Base-by-base conservation (phyloP, 2,797 vertebrate species). In the Buphagus erythrorhynchus region DNA sequence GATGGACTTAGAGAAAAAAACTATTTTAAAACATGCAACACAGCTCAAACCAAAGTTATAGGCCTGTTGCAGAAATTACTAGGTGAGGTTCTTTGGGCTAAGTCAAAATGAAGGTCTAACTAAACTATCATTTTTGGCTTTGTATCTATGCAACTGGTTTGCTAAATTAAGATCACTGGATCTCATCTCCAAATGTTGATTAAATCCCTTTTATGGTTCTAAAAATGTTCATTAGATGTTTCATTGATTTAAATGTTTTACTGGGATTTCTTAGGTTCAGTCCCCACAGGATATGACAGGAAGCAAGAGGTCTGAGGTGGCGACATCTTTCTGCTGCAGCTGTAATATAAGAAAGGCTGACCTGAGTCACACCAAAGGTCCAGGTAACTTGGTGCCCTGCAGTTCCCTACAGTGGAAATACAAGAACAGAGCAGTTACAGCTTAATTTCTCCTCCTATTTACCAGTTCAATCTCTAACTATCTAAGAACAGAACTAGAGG, bases 1-100 rank as follows among this genome's bases (percentile, higher is more conserved):
- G 85, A 83, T 73, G 82, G 91, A 78, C 59, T 69, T 73, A 54
- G 69, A 76, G 59, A 29, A 76, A 93, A 92, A 24, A 92, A 78
- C 66, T 95, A 91, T 95, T 96, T 92, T 95, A 88, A 91, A 95
- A 54, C 21, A 83, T 62, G 38, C 40, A 86, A 3, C 40, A 28
- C 25, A 78, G 76, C 52, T 83, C 59, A 97, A 91, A 91, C 89
- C 89, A 93, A 96, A 97, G 95, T 96, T 97, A 96, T 2, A 94
- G 93, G 66, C 87, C 66, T 94, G 36, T 66, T 93, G 66, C 66
- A 84, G 69, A 97, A 97, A 97, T 96, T 95, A 95, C 73, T 95
- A 89, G 96, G 95, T 88, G 94, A 94, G 89, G 95, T 91, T 93
- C 91, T 90, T 90, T 43, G 79, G 85, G 36, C 58, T 88, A 81